Base-by-base conservation (phyloP, 1,140 invertebrate species). In the Asbolus verrucosus region DNA sequence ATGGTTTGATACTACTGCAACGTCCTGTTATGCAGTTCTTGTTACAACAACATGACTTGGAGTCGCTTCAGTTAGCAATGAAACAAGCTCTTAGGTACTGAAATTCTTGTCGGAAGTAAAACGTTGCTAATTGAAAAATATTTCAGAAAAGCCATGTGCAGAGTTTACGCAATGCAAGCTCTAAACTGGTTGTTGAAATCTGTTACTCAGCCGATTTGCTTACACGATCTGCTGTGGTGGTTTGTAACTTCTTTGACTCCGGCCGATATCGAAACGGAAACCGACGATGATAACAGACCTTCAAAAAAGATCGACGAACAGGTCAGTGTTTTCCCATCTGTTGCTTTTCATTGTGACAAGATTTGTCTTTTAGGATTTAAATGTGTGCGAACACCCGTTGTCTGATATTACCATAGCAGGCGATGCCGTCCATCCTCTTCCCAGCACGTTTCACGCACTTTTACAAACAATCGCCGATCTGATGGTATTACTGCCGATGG, bases 211-310 rank as follows among this genome's bases (percentile, higher is more conserved):
- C 91, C 95, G 3, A 90, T 91, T 4, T 94, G 92, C 79, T 84
- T 98, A 5, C 96, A 98, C 78, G 96, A 98, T 81, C 84, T 98
- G 0, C 87, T 98, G 69, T 98, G 96, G 96, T 97, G 94, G 92
- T 96, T 98, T 77, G 92, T 94, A 1, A 88, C 86, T n/a, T 88
- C 86, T 1, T 82, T 95, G 14, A 88, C 87, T 3, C 85, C 90
- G 0, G 78, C 81, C 0, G 84, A 86, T 6, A 69, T 78, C 6
- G 74, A 81, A n/a, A 76, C 80, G 1, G 72, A 80, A 21, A 76
- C 75, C 0, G 84, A 86, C n/a, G 84, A 85, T 30, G 85, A 87
- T 54, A 84, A 84, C 70, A 80, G 80, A 74, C 77, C 81, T 0
- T 83, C 85, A 6, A 83, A 80, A 65, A 86, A 82, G 73, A 24